These are phyloP conservation scores for Engraulis encrasicolus DNA, from an alignment of 2,113 vertebrate species.

Conservation along the genomic window DNA sequence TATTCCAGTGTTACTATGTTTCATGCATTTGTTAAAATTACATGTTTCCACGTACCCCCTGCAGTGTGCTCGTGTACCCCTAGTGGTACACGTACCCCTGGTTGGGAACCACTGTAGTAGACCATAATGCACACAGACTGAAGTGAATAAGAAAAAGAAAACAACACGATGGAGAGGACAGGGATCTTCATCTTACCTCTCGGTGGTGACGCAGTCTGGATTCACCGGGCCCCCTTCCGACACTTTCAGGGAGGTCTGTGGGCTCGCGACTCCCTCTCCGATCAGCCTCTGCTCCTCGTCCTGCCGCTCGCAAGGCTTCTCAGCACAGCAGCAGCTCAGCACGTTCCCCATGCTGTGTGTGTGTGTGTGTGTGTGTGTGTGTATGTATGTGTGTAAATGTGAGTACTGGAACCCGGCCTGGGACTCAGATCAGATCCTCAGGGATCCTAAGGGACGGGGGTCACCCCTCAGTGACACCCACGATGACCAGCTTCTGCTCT, in stretches of 20 bases:
- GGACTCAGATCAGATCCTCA: neutral
- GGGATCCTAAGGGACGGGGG: neutral
- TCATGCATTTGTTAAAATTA: too few species aligned
- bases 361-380: too few species aligned
- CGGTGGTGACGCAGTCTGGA: neutral
- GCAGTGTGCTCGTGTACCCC: too few species aligned
- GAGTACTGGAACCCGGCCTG: neutral
- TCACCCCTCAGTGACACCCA: neutral
- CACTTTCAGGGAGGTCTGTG: slow-evolving; percentile 25
- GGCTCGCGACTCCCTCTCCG: slow-evolving; percentile 48
- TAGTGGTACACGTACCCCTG: too few species aligned
- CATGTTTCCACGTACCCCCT: too few species aligned
- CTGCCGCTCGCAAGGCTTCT: slow-evolving; percentile 36
- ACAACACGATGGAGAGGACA: too few species aligned
- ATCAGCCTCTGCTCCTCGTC: slow-evolving; percentile 71
- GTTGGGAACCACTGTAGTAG: too few species aligned
- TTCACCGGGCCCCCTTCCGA: neutral
- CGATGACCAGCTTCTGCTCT: neutral
- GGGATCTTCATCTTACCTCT: slow-evolving; percentile 35
- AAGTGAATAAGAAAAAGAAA: too few species aligned
- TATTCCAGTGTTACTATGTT: too few species aligned
- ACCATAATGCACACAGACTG: too few species aligned
- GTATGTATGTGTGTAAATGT: too few species aligned
- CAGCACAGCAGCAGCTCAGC: slow-evolving; percentile 62
- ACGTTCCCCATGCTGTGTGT: slow-evolving; percentile 70